Conservation (phyloP, 2,113 vertebrate species). For the Corapipo altera region DNA sequence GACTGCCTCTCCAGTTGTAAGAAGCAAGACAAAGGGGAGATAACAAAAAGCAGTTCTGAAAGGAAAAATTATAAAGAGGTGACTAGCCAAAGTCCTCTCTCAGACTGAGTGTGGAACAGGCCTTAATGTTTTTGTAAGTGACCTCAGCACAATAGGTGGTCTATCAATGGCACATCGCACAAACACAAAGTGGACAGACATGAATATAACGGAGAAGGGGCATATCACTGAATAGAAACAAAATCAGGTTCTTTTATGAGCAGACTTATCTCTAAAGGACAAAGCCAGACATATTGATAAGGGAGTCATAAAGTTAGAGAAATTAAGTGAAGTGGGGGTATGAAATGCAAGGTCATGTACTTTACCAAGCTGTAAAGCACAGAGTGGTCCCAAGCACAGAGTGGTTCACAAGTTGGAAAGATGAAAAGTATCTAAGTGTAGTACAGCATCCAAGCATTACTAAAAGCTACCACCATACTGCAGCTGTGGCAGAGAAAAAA, state of each 20-base stretch:
- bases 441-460: background rate
- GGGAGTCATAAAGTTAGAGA: background rate
- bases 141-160: background rate
- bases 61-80: background rate
- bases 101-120: rapidly evolving
- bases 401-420: background rate
- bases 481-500: background rate
- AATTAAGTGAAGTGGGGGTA: background rate
- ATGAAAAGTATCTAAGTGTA: background rate
- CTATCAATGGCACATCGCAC: background rate
- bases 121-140: background rate
- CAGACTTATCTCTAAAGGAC: background rate
- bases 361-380: background rate
- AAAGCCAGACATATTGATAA: background rate
- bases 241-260: background rate
- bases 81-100: background rate
- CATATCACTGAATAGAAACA: background rate
- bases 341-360: background rate
- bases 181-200: background rate
- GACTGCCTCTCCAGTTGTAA: background rate
- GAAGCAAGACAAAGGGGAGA: background rate
- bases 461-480: background rate
- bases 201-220: background rate
- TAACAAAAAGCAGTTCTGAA: conserved; percentile 31
- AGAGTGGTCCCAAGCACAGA: background rate